phyloP scores from a whole-genome alignment of 2,888 invertebrate species.

The Macrophya alboannulata region DNA sequence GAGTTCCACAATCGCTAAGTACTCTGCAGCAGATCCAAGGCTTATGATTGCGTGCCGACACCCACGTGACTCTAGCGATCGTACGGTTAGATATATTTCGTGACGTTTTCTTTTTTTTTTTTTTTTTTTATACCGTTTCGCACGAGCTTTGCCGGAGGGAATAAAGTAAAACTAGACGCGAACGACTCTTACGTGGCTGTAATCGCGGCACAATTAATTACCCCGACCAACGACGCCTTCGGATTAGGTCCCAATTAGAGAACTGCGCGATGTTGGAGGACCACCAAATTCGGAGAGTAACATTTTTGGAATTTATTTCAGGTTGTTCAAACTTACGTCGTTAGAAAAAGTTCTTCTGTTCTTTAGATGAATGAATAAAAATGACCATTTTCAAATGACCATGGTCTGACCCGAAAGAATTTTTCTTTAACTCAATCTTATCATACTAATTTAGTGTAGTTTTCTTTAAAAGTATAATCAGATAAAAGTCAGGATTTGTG shows the following conservation, averaged over 20 bases:
- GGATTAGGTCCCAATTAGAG: neutral
- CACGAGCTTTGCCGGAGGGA: neutral
- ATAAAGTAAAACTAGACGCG: neutral
- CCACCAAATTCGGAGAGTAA: neutral
- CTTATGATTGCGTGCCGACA: slow-evolving; percentile 14
- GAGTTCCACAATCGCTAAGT: slow-evolving; percentile 41
- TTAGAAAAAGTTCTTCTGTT: too few species aligned
- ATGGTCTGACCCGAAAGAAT: neutral
- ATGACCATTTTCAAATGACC: neutral
- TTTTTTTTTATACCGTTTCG: slow-evolving; percentile 1
- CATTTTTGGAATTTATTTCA: neutral
- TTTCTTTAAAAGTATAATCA: too few species aligned
- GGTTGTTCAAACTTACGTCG: neutral
- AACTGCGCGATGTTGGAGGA: neutral
- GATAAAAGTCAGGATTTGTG: too few species aligned
- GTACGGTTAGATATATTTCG: neutral
- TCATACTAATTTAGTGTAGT: too few species aligned
- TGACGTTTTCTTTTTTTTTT: too few species aligned
- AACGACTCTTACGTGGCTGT: neutral
- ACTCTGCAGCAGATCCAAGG: slow-evolving; percentile 30
- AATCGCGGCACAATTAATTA: slow-evolving; percentile 15
- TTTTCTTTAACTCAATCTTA: too few species aligned
- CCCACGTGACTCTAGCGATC: slow-evolving; percentile 32
- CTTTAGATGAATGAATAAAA: neutral
- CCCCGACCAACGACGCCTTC: neutral